These are phyloP conservation scores for Caenorhabditis macrosperma DNA, from an alignment of 2,888 invertebrate species.

Conservation along the genomic window DNA sequence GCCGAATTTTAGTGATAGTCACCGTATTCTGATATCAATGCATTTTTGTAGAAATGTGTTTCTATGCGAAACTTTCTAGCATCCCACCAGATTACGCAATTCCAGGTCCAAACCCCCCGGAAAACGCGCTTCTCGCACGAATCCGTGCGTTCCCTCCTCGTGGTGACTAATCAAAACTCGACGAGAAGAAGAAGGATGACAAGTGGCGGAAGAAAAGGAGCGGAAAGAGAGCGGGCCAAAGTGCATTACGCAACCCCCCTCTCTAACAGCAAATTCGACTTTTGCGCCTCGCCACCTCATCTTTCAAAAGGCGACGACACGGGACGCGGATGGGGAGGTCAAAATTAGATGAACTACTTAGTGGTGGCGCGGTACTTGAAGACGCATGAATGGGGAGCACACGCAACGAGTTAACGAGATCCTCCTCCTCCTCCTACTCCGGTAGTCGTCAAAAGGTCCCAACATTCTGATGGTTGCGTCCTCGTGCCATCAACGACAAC, in stretches of 20 bases:
- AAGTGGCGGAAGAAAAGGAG: slow-evolving; percentile 7
- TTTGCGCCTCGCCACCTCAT: slow-evolving; percentile 10
- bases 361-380: slow-evolving; percentile 38
- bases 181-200: slow-evolving; percentile 2
- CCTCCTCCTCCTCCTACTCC: slow-evolving; percentile 32
- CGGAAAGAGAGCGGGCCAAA: slow-evolving; percentile 25
- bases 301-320: slow-evolving; percentile 3
- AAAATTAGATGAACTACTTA: slow-evolving; percentile 64
- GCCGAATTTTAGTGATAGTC: no score
- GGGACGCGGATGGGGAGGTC: slow-evolving; percentile 13
- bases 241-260: slow-evolving; percentile 57
- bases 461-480: neutral
- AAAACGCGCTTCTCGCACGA: no score
- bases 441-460: slow-evolving; percentile 12
- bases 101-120: no score
- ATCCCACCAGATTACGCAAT: no score
- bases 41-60: no score
- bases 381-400: slow-evolving; percentile 39
- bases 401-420: slow-evolving; percentile 59
- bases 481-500: neutral
- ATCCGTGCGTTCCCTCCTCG: neutral
- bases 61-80: no score
- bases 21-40: no score
- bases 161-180: slow-evolving; percentile 19
- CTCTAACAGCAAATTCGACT: slow-evolving; percentile 13